phyloP scores from a whole-genome alignment of 2,888 invertebrate species.

The Unio delphinus region DNA sequence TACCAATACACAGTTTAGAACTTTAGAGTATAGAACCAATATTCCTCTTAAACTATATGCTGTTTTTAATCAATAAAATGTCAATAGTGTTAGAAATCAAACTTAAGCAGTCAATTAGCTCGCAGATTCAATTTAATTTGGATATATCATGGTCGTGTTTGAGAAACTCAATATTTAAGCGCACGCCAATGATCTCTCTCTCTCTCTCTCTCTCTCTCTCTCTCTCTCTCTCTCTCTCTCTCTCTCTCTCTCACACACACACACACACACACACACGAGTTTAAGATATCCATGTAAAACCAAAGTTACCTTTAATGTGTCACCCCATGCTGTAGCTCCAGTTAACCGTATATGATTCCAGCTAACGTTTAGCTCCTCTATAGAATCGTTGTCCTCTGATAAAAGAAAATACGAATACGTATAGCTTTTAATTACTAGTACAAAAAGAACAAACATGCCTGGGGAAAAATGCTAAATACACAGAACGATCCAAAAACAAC shows the following conservation, averaged over 20 bases:
- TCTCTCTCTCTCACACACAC: no score
- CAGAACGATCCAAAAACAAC: not conserved
- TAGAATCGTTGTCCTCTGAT: conserved; percentile 38
- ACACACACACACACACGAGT: no score
- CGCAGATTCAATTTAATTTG: no score
- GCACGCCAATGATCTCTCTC: no score
- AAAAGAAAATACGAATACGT: not conserved
- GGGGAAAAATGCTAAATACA: not conserved
- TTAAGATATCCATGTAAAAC: not conserved
- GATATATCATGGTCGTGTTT: no score
- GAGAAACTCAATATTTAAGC: no score
- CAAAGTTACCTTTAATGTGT: conserved; percentile 25
- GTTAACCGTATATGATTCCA: conserved; percentile 44
- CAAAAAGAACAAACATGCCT: not conserved
- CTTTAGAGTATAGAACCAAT: no score
- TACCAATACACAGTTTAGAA: no score
- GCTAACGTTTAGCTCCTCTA: conserved; percentile 39
- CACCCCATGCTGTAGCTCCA: conserved; percentile 42
- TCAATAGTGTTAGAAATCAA: not conserved
- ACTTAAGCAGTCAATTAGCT: conserved; percentile 7
- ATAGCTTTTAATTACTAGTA: not conserved
- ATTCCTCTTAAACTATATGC: no score
- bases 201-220: no score
- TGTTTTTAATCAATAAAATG: not conserved
- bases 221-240: no score